Percentiles rank a stretch among this genome's conserved stretches.
Conservation (phyloP, 2,113 vertebrate genomes). For the Conger conger region DNA sequence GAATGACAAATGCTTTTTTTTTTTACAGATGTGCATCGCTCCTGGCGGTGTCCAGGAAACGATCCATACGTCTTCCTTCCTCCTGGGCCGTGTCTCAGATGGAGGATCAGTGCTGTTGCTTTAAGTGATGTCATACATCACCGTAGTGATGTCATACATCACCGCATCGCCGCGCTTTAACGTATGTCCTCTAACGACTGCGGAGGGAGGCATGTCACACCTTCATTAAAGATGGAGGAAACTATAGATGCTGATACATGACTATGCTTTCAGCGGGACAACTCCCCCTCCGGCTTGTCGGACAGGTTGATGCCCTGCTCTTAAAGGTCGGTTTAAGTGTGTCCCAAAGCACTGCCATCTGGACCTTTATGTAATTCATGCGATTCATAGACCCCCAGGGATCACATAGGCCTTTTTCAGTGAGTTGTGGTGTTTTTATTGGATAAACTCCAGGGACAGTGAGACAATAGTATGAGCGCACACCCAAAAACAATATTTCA, state of each 20-base stretch:
- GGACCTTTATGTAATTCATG: background rate
- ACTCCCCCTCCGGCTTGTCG: background rate
- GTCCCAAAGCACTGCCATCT: background rate
- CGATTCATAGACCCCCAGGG: background rate
- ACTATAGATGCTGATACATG: background rate
- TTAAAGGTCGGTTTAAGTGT: background rate
- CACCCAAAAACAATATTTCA: too few species aligned
- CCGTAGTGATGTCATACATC: background rate
- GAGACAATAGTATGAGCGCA: too few species aligned
- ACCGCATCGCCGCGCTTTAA: background rate
- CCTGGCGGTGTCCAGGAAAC: background rate
- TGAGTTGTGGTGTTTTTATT: background rate
- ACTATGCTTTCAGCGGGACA: background rate
- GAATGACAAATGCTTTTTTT: background rate
- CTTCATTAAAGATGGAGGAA: slow-evolving; percentile 17
- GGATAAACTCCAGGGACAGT: background rate
- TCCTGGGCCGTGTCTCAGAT: background rate
- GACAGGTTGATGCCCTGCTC: background rate
- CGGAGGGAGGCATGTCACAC: background rate
- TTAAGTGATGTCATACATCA: background rate
- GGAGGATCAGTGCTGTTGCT: slow-evolving; percentile 3
- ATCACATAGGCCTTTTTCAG: background rate
- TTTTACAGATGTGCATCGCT: too few species aligned
- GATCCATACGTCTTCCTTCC: slow-evolving; percentile 2
- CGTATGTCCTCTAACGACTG: background rate